Evolutionary conservation across 2,113 vertebrate species (phyloP).

Genomic region (Dicrurus megarhynchus): DNA sequence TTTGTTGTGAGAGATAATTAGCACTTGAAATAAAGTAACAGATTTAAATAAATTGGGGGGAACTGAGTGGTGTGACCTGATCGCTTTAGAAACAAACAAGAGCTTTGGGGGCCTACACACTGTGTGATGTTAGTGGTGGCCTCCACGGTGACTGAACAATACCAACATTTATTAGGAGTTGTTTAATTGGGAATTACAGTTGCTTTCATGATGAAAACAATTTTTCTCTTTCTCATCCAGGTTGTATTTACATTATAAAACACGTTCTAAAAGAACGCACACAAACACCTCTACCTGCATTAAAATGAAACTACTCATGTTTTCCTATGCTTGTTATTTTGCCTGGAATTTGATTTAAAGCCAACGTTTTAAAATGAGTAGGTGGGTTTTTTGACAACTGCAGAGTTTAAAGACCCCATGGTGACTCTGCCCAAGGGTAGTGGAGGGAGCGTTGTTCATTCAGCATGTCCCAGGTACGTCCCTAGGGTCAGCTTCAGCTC

Average conservation of each 20-base stretch:
- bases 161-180: not conserved
- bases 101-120: slow-evolving; percentile 23
- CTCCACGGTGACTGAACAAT: not conserved
- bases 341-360: not conserved
- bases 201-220: slow-evolving; percentile 31
- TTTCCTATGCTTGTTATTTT: not conserved
- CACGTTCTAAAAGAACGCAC: accelerated
- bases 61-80: slow-evolving; percentile 52
- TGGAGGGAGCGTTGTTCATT: not conserved
- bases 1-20: slow-evolving; percentile 81
- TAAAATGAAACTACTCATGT: not conserved
- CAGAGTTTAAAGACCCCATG: not conserved
- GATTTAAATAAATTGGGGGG: slow-evolving; percentile 72
- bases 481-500: not conserved
- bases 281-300: not conserved
- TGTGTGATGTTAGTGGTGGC: slow-evolving; percentile 7
- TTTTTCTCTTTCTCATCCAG: slow-evolving; percentile 29
- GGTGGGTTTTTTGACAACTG: not conserved
- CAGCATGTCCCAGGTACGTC: not conserved
- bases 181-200: slow-evolving; percentile 42
- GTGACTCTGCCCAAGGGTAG: not conserved
- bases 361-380: not conserved
- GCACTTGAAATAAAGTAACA: slow-evolving; percentile 79
- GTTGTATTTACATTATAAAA: slow-evolving; percentile 12
- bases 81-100: slow-evolving; percentile 55